A percentile compares a stretch with the other conserved stretches of the same genome.
phyloP scores from a whole-genome alignment of 2,888 invertebrate species.

The Autographa gamma region DNA sequence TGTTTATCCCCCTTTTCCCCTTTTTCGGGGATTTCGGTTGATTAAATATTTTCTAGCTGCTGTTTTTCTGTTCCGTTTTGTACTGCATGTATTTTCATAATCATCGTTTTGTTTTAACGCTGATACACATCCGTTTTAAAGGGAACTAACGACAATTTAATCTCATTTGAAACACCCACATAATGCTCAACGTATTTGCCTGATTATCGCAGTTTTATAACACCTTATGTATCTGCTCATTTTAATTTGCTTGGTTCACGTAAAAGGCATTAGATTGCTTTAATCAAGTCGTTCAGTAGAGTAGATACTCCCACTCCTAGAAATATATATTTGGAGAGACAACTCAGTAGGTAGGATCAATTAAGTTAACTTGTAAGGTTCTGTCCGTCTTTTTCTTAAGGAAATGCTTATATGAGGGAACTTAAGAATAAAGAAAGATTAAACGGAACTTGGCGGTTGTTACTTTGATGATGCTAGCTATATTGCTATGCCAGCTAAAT shows the following conservation, averaged over 20 bases:
- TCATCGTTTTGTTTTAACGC: neutral
- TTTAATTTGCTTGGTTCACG: constrained; percentile 17
- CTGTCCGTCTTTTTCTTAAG: neutral
- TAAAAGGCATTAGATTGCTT: constrained; percentile 21
- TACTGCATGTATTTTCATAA: neutral
- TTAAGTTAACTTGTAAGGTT: neutral
- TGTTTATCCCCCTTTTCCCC: constrained; percentile 7
- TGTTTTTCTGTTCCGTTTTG: neutral
- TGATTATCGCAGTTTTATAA: neutral
- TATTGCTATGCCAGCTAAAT: too few species aligned
- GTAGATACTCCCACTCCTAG: constrained; percentile 20
- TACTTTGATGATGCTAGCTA: neutral
- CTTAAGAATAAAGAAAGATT: neutral
- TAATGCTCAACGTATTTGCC: neutral
- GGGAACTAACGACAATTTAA: neutral
- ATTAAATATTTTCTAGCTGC: constrained; percentile 1
- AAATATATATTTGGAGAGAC: constrained; percentile 33
- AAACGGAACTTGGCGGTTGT: neutral
- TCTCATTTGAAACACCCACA: constrained; percentile 2
- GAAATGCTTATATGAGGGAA: neutral
- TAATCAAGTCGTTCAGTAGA: constrained; percentile 15
- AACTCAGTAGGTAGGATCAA: constrained; percentile 5
- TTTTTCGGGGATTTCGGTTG: constrained; percentile 16
- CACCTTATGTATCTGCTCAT: neutral
- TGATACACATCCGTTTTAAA: neutral